phyloP scores from a whole-genome alignment of 1,140 invertebrate species.

The Hydropsyche tenuis region DNA sequence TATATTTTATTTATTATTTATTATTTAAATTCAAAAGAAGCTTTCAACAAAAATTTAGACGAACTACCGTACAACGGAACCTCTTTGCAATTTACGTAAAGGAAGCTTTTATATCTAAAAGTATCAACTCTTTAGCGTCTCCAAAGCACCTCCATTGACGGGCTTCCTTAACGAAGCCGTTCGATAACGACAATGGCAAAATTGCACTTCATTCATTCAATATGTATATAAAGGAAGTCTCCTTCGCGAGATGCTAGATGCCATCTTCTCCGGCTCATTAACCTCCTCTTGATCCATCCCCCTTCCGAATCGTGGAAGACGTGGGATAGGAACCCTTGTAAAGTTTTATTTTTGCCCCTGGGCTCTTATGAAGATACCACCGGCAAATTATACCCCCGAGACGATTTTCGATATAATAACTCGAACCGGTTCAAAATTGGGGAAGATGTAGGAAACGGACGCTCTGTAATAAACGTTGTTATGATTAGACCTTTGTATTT shows the following conservation, averaged over 20 bases:
- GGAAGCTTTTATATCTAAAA: too few species aligned
- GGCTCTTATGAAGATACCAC: conserved; percentile 1
- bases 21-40: neutral
- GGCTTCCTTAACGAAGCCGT: neutral
- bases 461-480: neutral
- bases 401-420: conserved; percentile 41
- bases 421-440: conserved; percentile 5
- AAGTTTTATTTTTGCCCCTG: conserved; percentile 34
- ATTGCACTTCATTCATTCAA: conserved; percentile 22
- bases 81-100: neutral
- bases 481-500: conserved; percentile 3
- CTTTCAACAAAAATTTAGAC: too few species aligned
- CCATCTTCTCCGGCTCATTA: conserved; percentile 35
- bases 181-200: conserved; percentile 26
- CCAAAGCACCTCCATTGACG: too few species aligned
- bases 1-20: conserved; percentile 27
- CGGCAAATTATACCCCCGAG: conserved; percentile 30
- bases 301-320: neutral
- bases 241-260: conserved; percentile 9
- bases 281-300: conserved; percentile 13
- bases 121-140: too few species aligned
- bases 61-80: neutral
- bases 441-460: too few species aligned
- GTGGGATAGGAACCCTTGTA: neutral
- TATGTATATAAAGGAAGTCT: neutral